Conservation (phyloP, 2,797 vertebrate genomes). For the Cephalopachus bancanus region DNA sequence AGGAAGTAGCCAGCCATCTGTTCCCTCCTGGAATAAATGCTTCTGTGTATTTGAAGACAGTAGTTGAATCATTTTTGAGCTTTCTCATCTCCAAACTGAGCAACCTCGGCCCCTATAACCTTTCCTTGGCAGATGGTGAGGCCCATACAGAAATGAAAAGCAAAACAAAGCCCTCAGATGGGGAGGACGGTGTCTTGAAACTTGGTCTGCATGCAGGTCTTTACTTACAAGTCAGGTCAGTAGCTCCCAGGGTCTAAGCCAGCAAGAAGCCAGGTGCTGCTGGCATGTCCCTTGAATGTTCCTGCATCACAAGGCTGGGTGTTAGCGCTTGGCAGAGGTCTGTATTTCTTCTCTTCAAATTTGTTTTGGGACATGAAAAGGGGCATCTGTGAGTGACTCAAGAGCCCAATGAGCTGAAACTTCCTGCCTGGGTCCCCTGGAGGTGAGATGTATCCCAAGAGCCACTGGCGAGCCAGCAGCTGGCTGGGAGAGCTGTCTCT, state of each 20-base stretch:
- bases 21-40: not conserved
- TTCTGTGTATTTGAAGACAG: not conserved
- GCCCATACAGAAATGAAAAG: not conserved
- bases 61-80: conserved; percentile 23
- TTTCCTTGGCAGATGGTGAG: conserved; percentile 37
- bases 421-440: not conserved
- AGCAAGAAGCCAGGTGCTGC: not conserved
- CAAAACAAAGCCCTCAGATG: not conserved
- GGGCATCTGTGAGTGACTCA: not conserved
- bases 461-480: not conserved
- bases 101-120: not conserved
- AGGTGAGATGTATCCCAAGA: not conserved
- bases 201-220: not conserved
- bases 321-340: not conserved
- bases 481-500: conserved; percentile 61
- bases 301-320: rapidly evolving
- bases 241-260: not conserved
- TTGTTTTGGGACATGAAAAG: not conserved
- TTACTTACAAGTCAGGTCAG: conserved; percentile 51
- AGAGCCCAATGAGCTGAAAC: not conserved
- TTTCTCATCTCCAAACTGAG: conserved; percentile 54
- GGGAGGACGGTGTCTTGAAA: not conserved
- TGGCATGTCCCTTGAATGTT: not conserved
- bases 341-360: not conserved
- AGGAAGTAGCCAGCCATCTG: not conserved